These are phyloP conservation scores for Lycophotia porphyrea DNA, from an alignment of 2,888 invertebrate genomes.

Conservation along the genomic window DNA sequence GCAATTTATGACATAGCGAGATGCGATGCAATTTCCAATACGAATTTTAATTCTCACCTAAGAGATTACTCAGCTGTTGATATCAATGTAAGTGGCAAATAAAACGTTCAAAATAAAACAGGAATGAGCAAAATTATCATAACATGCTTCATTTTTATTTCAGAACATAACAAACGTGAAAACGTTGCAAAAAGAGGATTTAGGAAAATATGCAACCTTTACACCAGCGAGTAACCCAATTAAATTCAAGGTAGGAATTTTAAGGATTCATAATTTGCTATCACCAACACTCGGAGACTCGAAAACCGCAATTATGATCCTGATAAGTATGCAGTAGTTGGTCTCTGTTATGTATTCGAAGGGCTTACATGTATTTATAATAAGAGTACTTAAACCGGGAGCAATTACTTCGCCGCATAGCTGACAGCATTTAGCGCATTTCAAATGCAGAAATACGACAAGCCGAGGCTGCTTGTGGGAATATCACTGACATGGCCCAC, in stretches of 20 bases:
- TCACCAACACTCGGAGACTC: constrained; percentile 11
- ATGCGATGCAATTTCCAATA: constrained; percentile 71
- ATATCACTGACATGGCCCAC: constrained; percentile 81
- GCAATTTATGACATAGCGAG: constrained; percentile 46
- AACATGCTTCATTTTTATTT: constrained; percentile 60
- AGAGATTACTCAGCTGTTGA: constrained; percentile 78
- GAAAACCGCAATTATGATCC: constrained; percentile 20
- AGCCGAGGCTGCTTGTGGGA: constrained; percentile 74
- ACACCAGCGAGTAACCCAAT: constrained; percentile 73
- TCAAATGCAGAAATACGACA: constrained; percentile 73
- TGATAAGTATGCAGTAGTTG: constrained; percentile 31
- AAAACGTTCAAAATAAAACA: background rate
- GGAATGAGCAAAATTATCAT: background rate
- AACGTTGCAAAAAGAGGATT: constrained; percentile 81
- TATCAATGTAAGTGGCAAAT: constrained; percentile 75
- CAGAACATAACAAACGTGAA: constrained; percentile 81
- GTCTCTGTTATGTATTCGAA: constrained; percentile 45
- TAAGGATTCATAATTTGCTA: constrained; percentile 22
- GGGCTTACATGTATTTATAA: constrained; percentile 58
- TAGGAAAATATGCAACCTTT: constrained; percentile 74
- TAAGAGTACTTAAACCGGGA: constrained; percentile 59
- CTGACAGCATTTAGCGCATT: constrained; percentile 67
- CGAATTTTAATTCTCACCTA: constrained; percentile 80
- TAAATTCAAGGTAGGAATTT: constrained; percentile 78
- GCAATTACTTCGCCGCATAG: constrained; percentile 67